Evolutionary conservation across 1,140 invertebrate genomes (phyloP).

Genomic region (Apis florea): DNA sequence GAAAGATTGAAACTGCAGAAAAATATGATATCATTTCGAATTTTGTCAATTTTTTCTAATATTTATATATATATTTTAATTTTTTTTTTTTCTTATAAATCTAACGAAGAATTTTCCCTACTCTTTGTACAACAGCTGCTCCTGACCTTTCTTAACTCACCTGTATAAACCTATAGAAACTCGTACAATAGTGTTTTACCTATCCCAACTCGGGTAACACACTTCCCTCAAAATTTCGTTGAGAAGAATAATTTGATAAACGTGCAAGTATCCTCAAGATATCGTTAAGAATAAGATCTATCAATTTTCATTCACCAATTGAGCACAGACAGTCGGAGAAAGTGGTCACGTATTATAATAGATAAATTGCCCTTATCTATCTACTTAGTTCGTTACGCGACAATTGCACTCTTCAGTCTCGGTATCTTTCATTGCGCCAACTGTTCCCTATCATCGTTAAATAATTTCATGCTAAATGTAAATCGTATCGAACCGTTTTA

Average conservation of each 20-base stretch:
- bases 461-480: background rate
- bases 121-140: too few species aligned
- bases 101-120: too few species aligned
- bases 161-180: background rate
- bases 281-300: background rate
- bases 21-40: background rate
- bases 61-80: too few species aligned
- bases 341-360: slow-evolving; percentile 21
- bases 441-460: slow-evolving; percentile 4
- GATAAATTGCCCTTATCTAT: slow-evolving; percentile 42
- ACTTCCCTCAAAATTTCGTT: too few species aligned
- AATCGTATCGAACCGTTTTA: too few species aligned
- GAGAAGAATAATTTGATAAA: too few species aligned
- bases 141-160: background rate
- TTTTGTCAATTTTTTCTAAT: background rate
- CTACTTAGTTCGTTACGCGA: slow-evolving; percentile 10
- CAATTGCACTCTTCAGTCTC: slow-evolving; percentile 23
- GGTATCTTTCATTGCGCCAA: slow-evolving; percentile 7
- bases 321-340: background rate
- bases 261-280: background rate
- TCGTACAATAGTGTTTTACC: background rate
- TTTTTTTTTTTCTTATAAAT: too few species aligned
- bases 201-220: background rate
- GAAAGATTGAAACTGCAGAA: too few species aligned
- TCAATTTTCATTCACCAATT: slow-evolving; percentile 22